These are phyloP conservation scores for Byasa hedistus DNA, from an alignment of 2,888 invertebrate species.

Conservation along the genomic window DNA sequence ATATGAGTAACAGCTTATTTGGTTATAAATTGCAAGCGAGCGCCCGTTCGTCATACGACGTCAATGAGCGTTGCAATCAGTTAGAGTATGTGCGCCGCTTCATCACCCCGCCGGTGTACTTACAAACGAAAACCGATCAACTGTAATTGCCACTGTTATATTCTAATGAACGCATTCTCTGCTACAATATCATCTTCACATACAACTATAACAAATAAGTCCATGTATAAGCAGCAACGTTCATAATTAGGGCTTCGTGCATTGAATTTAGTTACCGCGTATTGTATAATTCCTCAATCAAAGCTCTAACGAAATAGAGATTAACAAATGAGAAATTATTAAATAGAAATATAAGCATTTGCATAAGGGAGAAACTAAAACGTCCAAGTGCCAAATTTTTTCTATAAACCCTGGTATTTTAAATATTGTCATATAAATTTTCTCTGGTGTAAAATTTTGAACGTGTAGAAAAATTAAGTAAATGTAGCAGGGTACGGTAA, in stretches of 20 bases:
- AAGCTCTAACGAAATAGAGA: too few species aligned
- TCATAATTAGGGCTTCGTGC: background rate
- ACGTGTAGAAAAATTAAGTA: too few species aligned
- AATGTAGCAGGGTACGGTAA: background rate
- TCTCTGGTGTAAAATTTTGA: background rate
- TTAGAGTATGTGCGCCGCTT: conserved; percentile 65
- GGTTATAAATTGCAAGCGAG: conserved; percentile 55
- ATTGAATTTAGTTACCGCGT: too few species aligned
- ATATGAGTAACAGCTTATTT: conserved; percentile 71
- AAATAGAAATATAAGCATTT: too few species aligned
- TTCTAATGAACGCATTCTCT: conserved; percentile 2
- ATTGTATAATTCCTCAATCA: too few species aligned
- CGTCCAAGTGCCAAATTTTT: too few species aligned
- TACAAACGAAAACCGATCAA: conserved; percentile 43
- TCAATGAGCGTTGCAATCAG: conserved; percentile 69
- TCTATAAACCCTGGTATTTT: background rate
- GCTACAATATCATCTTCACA: background rate
- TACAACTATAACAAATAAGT: conserved; percentile 2
- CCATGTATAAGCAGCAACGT: background rate
- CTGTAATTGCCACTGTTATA: conserved; percentile 39
- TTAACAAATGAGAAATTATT: too few species aligned
- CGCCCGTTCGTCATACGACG: conserved; percentile 61
- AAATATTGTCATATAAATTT: background rate
- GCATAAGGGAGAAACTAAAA: background rate
- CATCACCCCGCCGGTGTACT: conserved; percentile 47